A percentile compares a stretch with the other conserved stretches of the same genome.
Conservation (phyloP, 2,888 invertebrate genomes). For the Patella caerulea region DNA sequence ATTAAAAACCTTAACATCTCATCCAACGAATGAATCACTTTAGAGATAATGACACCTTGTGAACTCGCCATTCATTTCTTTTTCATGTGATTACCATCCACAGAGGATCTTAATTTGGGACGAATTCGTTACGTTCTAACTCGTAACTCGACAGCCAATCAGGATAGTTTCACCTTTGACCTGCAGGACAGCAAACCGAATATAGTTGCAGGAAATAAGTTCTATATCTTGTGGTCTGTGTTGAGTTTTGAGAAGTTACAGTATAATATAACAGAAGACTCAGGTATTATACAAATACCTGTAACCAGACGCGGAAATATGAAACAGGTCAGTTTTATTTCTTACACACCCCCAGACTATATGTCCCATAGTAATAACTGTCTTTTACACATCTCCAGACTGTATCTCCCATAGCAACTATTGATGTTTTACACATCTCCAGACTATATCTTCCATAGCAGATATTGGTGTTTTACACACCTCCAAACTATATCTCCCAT, state of each 20-base stretch:
- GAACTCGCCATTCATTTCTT: constrained; percentile 5
- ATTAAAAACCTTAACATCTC: too few relatives aligned
- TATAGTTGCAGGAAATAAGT: constrained; percentile 59
- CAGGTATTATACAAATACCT: constrained; percentile 60
- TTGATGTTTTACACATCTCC: too few relatives aligned
- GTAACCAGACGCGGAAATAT: constrained; percentile 61
- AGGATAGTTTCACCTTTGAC: constrained; percentile 66
- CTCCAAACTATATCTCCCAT: too few relatives aligned
- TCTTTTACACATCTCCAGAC: too few relatives aligned
- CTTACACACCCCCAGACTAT: too few relatives aligned
- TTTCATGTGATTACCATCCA: constrained; percentile 3
- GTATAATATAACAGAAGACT: constrained; percentile 62
- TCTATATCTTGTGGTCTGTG: constrained; percentile 66
- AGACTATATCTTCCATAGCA: too few relatives aligned
- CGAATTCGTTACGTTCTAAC: constrained; percentile 61
- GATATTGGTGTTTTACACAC: too few relatives aligned
- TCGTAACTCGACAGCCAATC: constrained; percentile 40
- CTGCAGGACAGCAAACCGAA: constrained; percentile 66
- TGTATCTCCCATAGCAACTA: too few relatives aligned
- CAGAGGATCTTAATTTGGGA: constrained; percentile 65
- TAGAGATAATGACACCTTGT: not conserved
- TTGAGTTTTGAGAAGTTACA: constrained; percentile 53
- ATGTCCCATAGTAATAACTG: too few relatives aligned
- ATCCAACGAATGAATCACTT: not conserved
- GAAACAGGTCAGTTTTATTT: constrained; percentile 54